Percentiles rank a stretch among this genome's conserved stretches.
These are phyloP conservation scores for Rhinogobius similis DNA, from an alignment of 2,113 vertebrate genomes.

Conservation along the genomic window DNA sequence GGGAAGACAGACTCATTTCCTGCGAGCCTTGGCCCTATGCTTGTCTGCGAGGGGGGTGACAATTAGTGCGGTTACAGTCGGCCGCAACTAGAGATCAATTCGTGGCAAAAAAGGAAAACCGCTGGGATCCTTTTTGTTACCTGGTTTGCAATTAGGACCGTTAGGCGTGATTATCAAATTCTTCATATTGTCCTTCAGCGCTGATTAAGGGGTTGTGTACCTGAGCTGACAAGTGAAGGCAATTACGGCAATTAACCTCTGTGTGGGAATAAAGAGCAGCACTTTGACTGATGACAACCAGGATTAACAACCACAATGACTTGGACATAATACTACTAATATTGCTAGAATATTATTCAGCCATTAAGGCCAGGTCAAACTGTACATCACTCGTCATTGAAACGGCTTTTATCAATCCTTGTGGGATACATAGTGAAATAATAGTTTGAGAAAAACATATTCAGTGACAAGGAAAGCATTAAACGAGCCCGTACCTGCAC, in stretches of 20 bases:
- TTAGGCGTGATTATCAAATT: constrained; percentile 9
- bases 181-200: constrained; percentile 5
- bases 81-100: constrained; percentile 24
- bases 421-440: not conserved
- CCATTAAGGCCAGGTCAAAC: not conserved
- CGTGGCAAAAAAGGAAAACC: not conserved
- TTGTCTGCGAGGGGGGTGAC: constrained; percentile 28
- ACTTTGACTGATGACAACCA: constrained; percentile 25
- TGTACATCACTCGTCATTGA: not conserved
- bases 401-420: not conserved
- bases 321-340: not conserved
- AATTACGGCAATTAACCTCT: constrained; percentile 47
- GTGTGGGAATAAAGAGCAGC: constrained; percentile 22
- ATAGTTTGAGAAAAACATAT: not conserved
- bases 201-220: constrained; percentile 29
- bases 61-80: constrained; percentile 33
- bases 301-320: constrained; percentile 5
- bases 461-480: not conserved
- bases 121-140: not conserved
- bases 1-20: constrained; percentile 51
- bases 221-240: constrained; percentile 44
- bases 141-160: not conserved
- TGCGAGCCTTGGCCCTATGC: constrained; percentile 29
- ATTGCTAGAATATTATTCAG: not conserved
- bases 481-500: not conserved